phyloP scores from a whole-genome alignment of 2,888 invertebrate species.

The Troides aeacus region DNA sequence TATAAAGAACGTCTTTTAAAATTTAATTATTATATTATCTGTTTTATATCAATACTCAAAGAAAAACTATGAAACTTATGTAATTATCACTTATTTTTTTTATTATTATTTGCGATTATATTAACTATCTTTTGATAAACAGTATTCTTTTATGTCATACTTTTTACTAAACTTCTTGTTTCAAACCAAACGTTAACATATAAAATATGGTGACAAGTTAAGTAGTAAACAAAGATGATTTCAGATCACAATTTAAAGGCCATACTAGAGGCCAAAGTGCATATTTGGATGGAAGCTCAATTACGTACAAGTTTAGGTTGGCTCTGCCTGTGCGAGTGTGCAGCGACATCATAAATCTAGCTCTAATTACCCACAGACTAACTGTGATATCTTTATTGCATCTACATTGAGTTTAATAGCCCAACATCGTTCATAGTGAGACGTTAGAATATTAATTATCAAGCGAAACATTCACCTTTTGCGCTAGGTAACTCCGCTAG shows the following conservation, averaged over 20 bases:
- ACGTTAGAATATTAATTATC: slow-evolving; percentile 42
- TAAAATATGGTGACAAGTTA: too few species aligned
- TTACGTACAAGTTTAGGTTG: slow-evolving; percentile 42
- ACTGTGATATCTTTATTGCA: slow-evolving; percentile 65
- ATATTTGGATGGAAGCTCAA: slow-evolving; percentile 40
- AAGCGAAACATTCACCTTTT: slow-evolving; percentile 33
- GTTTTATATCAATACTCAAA: too few species aligned
- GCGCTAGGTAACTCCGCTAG: slow-evolving; percentile 16
- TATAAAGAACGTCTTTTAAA: too few species aligned
- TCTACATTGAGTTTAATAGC: slow-evolving; percentile 57
- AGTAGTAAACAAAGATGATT: slow-evolving; percentile 12
- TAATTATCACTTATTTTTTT: too few species aligned
- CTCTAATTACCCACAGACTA: slow-evolving; percentile 57
- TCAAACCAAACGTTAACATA: too few species aligned
- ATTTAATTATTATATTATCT: too few species aligned
- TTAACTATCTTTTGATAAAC: too few species aligned
- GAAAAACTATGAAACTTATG: too few species aligned
- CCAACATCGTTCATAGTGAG: slow-evolving; percentile 38
- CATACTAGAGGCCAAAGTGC: slow-evolving; percentile 4
- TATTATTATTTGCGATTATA: too few species aligned
- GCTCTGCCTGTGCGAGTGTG: slow-evolving; percentile 45
- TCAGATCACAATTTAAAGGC: slow-evolving; percentile 4
- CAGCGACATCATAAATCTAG: slow-evolving; percentile 55
- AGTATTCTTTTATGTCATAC: too few species aligned
- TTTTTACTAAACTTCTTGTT: too few species aligned